Base-by-base conservation (phyloP, 2,888 invertebrate species). In the Melinaea marsaeus region DNA sequence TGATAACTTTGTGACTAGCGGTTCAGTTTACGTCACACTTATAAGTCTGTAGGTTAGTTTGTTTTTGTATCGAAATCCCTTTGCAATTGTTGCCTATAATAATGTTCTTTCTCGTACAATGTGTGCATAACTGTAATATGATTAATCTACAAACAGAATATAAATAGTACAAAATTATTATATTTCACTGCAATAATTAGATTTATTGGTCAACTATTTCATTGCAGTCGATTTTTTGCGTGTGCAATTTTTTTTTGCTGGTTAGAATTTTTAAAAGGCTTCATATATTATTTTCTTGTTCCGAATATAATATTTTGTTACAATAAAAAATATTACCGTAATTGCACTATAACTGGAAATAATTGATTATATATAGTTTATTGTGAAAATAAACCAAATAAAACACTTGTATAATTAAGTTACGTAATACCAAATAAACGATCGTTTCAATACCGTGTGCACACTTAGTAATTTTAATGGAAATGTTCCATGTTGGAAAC, bases 401-500 rank as follows among this genome's bases (percentile, higher is more conserved):
- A 22, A 22, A 22, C 22, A 22, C 22, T 22, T 22, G 22, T 22
- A 22, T 22, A 22, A 22, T 22, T 22, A 22, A 22, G 22, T 22
- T 22, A 22, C 22, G 22, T 22, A 22, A 22, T 22, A 22, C 22
- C 22, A 22, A 22, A 22, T 22, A 22, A 22, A 22, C 22, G 22
- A 22, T 22, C 22, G 7, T 42, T 9, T 42, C 9, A 42, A 42
- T 9, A 42, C 11, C 11, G 9, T 42, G 42, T 46, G 54, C 45
- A 55, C 37, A 59, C 33, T 34, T n/a, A 46, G 32, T 47, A 48
- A 34, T 54, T 57, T 62, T 35, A 57, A 58, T 61, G 63, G 58
- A 66, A 66, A 58, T 61, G 63, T 62, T 63, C 63, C 22, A 22
- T 22, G 22, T 22, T 22, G 22, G 22, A 22, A 22, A 67, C 68